A percentile compares a stretch with the other conserved stretches of the same genome.
Conservation (phyloP, 2,888 invertebrate species). For the Agriopis aurantiaria region DNA sequence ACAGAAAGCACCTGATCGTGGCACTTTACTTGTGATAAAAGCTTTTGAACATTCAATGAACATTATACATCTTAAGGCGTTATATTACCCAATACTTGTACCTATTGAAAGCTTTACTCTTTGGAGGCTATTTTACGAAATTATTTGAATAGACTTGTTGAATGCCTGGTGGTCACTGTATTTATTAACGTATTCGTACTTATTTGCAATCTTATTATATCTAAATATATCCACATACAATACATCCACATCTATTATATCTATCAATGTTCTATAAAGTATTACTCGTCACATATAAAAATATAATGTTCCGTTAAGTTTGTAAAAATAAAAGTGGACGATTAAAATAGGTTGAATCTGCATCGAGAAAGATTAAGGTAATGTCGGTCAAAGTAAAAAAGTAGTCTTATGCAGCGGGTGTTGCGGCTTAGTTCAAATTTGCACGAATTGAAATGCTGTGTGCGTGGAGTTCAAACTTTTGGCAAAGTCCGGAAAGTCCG, state of each 20-base stretch:
- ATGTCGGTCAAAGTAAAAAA: constrained; percentile 60
- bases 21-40: constrained; percentile 27
- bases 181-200: constrained; percentile 2
- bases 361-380: constrained; percentile 53
- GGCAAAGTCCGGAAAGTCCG: constrained; percentile 63
- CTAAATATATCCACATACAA: neutral
- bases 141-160: constrained; percentile 13
- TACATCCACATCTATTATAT: neutral
- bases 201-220: constrained; percentile 9
- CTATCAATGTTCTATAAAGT: neutral
- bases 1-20: constrained; percentile 18
- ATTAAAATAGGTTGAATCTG: constrained; percentile 28
- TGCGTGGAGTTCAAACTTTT: constrained; percentile 65
- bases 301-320: neutral
- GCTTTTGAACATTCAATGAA: constrained; percentile 29
- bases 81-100: constrained; percentile 13
- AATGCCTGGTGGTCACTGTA: constrained; percentile 13
- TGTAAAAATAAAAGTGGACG: constrained; percentile 7
- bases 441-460: constrained; percentile 58
- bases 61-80: constrained; percentile 9
- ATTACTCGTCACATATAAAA: too few relatives aligned
- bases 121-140: constrained; percentile 21
- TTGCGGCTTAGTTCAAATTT: constrained; percentile 57
- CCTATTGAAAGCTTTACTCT: constrained; percentile 12
- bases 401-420: constrained; percentile 52